Evolutionary conservation across 2,113 vertebrate genomes (phyloP).

Genomic region (Thunnus maccoyii): DNA sequence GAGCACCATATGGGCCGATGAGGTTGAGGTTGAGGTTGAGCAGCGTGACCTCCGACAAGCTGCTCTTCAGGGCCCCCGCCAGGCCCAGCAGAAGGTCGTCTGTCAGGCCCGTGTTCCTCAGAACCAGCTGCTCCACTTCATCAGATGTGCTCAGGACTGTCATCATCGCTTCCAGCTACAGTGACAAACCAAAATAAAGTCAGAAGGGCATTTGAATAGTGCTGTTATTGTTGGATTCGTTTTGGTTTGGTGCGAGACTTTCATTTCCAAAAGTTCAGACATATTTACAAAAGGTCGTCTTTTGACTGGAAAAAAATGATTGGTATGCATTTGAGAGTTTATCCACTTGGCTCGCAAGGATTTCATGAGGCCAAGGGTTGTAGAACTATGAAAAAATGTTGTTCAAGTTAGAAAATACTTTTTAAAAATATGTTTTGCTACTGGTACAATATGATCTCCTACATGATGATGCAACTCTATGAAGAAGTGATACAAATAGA

Average conservation of each 20-base stretch:
- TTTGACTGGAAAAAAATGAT: background rate
- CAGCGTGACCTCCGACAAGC: slow-evolving; percentile 81
- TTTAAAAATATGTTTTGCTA: slow-evolving; percentile 1
- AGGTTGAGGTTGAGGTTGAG: slow-evolving; percentile 89
- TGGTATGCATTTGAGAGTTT: slow-evolving; percentile 1
- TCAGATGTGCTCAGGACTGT: slow-evolving; percentile 79
- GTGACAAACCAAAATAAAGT: slow-evolving; percentile 19
- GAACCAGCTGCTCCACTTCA: slow-evolving; percentile 85
- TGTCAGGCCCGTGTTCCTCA: slow-evolving; percentile 87
- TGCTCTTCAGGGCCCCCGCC: slow-evolving; percentile 78
- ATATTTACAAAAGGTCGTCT: slow-evolving; percentile 12
- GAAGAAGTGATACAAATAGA: slow-evolving; percentile 11
- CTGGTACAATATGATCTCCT: background rate
- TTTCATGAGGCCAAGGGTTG: background rate
- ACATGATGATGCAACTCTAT: background rate
- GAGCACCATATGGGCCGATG: slow-evolving; percentile 82
- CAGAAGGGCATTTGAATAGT: background rate
- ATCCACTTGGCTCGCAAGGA: background rate
- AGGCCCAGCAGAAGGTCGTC: slow-evolving; percentile 82
- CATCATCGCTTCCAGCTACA: slow-evolving; percentile 83
- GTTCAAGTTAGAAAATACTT: background rate
- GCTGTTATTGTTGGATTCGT: slow-evolving; percentile 8
- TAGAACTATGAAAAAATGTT: background rate
- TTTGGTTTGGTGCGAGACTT: background rate
- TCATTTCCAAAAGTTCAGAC: background rate